These are phyloP conservation scores for Ennomos fuscantarius DNA, from an alignment of 2,888 invertebrate genomes.

Conservation along the genomic window DNA sequence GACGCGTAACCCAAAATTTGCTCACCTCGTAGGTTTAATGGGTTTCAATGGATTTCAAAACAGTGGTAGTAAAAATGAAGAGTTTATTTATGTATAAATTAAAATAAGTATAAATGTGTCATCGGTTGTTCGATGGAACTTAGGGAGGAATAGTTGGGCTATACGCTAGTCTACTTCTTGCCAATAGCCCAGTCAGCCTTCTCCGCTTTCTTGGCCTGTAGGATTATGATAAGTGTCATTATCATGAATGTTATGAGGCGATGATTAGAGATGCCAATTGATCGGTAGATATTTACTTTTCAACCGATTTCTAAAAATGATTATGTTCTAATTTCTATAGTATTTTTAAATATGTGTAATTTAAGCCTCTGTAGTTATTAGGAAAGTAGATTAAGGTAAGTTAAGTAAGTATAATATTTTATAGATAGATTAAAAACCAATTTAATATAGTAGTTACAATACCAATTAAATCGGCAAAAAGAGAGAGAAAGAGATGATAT, in stretches of 20 bases:
- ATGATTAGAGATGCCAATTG: too few relatives aligned
- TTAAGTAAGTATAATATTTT: too few relatives aligned
- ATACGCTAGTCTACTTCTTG: slow-evolving; percentile 83
- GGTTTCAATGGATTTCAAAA: slow-evolving; percentile 54
- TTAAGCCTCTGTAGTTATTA: too few relatives aligned
- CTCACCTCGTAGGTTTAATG: slow-evolving; percentile 68
- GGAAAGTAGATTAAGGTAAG: too few relatives aligned
- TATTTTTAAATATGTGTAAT: too few relatives aligned
- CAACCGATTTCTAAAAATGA: too few relatives aligned
- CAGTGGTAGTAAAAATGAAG: slow-evolving; percentile 55
- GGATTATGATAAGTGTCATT: slow-evolving; percentile 63
- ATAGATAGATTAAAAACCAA: neutral
- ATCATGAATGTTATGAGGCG: slow-evolving; percentile 24
- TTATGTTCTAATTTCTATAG: too few relatives aligned
- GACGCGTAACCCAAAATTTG: slow-evolving; percentile 60
- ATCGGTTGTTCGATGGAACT: slow-evolving; percentile 57
- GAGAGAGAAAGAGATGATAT: neutral
- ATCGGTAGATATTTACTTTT: too few relatives aligned
- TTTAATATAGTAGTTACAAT: too few relatives aligned
- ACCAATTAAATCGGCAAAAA: neutral
- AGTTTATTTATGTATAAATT: slow-evolving; percentile 66
- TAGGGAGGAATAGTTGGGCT: slow-evolving; percentile 44
- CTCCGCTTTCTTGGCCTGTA: slow-evolving; percentile 92
- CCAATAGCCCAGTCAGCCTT: slow-evolving; percentile 88
- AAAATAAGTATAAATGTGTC: slow-evolving; percentile 64